These are phyloP conservation scores for human (Homo sapiens) DNA, from an alignment of 2,113 vertebrate species.

Conservation along the genomic window GRCh38 chr5:148200001-148200500, in stretches of 20 bases:
- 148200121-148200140: background rate
- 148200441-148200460: background rate
- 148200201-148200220: background rate
- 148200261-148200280: background rate
- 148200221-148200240: background rate
- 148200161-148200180: background rate
- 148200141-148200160: background rate
- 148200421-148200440: background rate
- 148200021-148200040: background rate
- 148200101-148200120: background rate
- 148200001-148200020: background rate
- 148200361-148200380: background rate
- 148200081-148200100: background rate
- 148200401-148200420: background rate
- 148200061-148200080: background rate
- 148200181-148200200: background rate
- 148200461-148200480: background rate
- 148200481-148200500: background rate
- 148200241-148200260: background rate
- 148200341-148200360: background rate
- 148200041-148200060: background rate
- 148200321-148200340: background rate
- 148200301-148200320: background rate
- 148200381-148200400: background rate
- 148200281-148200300: background rate